Evolutionary conservation across 2,113 vertebrate genomes (phyloP).

Genomic region (Calypte anna): DNA sequence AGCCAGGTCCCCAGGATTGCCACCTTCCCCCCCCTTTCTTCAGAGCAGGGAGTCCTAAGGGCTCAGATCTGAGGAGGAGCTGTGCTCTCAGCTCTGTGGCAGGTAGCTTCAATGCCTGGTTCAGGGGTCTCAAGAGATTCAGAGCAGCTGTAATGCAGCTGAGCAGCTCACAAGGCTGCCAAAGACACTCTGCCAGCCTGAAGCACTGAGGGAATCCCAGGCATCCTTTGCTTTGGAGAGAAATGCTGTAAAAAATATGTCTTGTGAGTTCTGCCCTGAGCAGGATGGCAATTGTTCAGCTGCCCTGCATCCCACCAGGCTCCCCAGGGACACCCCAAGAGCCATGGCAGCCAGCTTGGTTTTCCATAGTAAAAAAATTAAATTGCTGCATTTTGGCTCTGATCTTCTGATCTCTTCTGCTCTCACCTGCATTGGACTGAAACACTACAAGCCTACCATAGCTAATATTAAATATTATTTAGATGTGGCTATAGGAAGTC

Average conservation of each 20-base stretch:
- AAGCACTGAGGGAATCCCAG: not conserved
- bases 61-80: not conserved
- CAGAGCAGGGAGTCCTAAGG: not conserved
- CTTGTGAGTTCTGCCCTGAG: not conserved
- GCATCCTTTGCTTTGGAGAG: not conserved
- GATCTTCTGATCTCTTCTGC: not conserved
- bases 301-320: not conserved
- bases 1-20: accelerated
- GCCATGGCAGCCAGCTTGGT: not conserved
- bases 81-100: not conserved
- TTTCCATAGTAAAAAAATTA: not conserved
- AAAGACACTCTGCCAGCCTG: not conserved
- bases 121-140: not conserved
- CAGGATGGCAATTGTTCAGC: not conserved
- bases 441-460: not conserved
- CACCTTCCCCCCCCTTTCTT: not conserved
- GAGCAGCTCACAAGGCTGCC: not conserved
- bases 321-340: not conserved
- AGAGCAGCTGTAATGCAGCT: not conserved
- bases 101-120: not conserved
- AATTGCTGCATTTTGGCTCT: not conserved
- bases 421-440: not conserved
- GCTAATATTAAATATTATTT: not conserved
- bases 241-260: not conserved
- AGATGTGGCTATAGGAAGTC: not conserved